Evolutionary conservation across 2,113 vertebrate genomes (phyloP), one percentile per base, ranked within the genome.

Genomic region (Miniopterus natalensis): DNA sequence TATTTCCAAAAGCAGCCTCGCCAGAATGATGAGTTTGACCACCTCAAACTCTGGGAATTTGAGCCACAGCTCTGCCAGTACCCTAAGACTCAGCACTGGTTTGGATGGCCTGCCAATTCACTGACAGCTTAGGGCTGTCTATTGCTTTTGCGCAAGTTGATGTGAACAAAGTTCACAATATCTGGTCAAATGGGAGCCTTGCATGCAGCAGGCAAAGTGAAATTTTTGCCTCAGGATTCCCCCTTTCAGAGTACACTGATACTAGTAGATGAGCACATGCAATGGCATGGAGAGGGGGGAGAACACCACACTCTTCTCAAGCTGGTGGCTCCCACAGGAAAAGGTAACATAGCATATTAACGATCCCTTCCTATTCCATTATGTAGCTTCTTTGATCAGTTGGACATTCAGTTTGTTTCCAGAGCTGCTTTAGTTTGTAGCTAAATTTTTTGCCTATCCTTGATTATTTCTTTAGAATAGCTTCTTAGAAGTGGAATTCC

Each of bases 371-470:
- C 47, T 85, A 6, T 95, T 94, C 31, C 25, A 42, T 88, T 84
- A 42, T 45, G 6, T 68, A 68, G 31, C 20, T 83, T 88, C 68
- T 65, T 68, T 45, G 77, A 47, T 79, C 9, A 89, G 47, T 59
- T 80, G 51, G n/a, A 45, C 36, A 55, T 85, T 85, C 90, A 29
- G 59, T 51, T 78, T 85, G 74, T 74, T 96, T 95, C 40, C n/a
- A 65, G 61, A 68, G 49, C 23, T 73, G 27, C 17, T 84, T 96
- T 91, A 90, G 29, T 85, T 92, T 95, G 29, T 90, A 71, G 36
- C 29, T 75, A 61, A 87, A 71, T 61, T 18, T 83, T 90, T 71
- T 83, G 10, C n/a, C 25, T 8, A 21, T 86, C 14, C 65, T 90
- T 31, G 81, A 66, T 84, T 77, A 53, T 65, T 77, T 36, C 8